A percentile compares a stretch with the other conserved stretches of the same genome.
These are phyloP conservation scores for Apoda limacodes DNA, from an alignment of 2,888 invertebrate species.

Conservation along the genomic window DNA sequence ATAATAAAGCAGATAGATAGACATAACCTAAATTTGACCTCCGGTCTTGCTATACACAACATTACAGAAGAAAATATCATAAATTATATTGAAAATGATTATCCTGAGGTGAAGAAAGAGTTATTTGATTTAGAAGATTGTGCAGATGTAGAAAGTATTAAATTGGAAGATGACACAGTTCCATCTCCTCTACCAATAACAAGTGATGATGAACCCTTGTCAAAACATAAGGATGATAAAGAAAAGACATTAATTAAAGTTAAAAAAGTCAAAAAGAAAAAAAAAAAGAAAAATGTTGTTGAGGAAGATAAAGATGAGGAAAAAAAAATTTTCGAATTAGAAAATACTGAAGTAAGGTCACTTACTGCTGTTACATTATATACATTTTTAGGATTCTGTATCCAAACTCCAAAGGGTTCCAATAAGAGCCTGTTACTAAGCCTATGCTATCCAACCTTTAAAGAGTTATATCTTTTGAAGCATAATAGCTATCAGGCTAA, in stretches of 20 bases:
- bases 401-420: too few relatives aligned
- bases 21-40: slow-evolving; percentile 24
- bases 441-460: too few relatives aligned
- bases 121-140: slow-evolving; percentile 17
- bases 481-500: too few relatives aligned
- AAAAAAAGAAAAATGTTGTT: slow-evolving; percentile 18
- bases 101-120: slow-evolving; percentile 27
- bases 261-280: slow-evolving; percentile 24
- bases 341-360: too few relatives aligned
- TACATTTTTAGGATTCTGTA: too few relatives aligned
- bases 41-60: slow-evolving; percentile 21
- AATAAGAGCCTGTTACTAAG: too few relatives aligned
- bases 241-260: slow-evolving; percentile 27
- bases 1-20: slow-evolving; percentile 31
- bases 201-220: slow-evolving; percentile 46
- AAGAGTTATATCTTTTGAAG: too few relatives aligned
- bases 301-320: too few relatives aligned
- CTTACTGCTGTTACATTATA: too few relatives aligned
- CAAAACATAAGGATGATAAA: slow-evolving; percentile 33
- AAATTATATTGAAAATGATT: slow-evolving; percentile 11
- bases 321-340: too few relatives aligned
- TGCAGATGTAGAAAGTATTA: slow-evolving; percentile 24
- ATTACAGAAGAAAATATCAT: slow-evolving; percentile 14
- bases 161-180: slow-evolving; percentile 31
- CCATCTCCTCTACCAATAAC: slow-evolving; percentile 23